Conservation (phyloP, 2,113 vertebrate genomes). For the Zeus faber region DNA sequence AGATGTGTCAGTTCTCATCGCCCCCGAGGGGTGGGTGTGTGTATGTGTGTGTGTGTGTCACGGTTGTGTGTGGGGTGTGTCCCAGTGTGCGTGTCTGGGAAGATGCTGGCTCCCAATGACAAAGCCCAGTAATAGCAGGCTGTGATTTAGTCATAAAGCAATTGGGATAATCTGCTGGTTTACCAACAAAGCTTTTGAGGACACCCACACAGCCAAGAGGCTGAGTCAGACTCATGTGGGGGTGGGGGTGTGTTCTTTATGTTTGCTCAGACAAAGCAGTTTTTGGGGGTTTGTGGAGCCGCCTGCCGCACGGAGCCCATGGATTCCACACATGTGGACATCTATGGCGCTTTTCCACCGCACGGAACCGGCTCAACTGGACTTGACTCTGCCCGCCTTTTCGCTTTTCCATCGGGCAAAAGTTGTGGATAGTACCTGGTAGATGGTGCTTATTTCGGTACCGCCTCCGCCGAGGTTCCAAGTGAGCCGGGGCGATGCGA, state of each 20-base stretch:
- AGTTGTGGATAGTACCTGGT: too few relatives aligned
- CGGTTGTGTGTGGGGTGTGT: constrained; percentile 46
- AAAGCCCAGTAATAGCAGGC: constrained; percentile 59
- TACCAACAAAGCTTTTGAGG: constrained; percentile 59
- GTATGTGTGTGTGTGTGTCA: constrained; percentile 1
- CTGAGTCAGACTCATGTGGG: too few relatives aligned
- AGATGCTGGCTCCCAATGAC: constrained; percentile 57
- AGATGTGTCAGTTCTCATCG: constrained; percentile 16
- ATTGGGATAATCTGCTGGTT: constrained; percentile 60
- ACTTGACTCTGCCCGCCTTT: too few relatives aligned
- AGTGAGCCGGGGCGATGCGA: too few relatives aligned
- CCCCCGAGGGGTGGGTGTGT: constrained; percentile 33
- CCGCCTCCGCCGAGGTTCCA: too few relatives aligned
- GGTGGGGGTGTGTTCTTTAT: neutral
- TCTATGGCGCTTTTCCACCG: too few relatives aligned
- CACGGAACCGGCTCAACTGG: too few relatives aligned
- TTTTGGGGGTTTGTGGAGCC: neutral
- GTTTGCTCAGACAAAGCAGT: constrained; percentile 19
- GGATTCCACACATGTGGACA: too few relatives aligned
- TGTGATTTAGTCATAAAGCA: constrained; percentile 62
- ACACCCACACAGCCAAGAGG: constrained; percentile 55
- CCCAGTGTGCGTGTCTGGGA: constrained; percentile 49
- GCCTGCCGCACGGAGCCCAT: neutral
- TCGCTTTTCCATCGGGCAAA: too few relatives aligned
- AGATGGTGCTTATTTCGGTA: too few relatives aligned